Percentiles rank a stretch among this genome's conserved stretches.
Conservation (phyloP, 2,888 invertebrate species). For the Callyntrura sp. region DNA sequence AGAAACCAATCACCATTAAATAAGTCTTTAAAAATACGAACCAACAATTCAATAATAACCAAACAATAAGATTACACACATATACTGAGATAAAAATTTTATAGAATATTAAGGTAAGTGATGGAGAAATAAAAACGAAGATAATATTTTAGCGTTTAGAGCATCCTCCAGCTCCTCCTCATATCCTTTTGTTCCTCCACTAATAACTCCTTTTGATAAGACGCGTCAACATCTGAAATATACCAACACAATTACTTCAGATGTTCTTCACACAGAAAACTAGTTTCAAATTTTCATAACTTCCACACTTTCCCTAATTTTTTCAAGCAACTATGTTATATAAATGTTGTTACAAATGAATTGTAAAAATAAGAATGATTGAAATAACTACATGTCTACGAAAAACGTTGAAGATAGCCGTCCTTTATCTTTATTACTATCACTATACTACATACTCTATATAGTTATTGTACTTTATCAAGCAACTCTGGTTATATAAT, state of each 20-base stretch:
- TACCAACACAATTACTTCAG: too few relatives aligned
- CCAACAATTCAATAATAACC: constrained; percentile 20
- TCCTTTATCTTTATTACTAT: constrained; percentile 59
- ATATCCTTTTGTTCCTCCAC: too few relatives aligned
- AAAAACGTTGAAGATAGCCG: constrained; percentile 54
- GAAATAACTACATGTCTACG: background rate
- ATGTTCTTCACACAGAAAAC: background rate
- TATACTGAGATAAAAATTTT: background rate
- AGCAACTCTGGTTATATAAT: constrained; percentile 45
- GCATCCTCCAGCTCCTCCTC: too few relatives aligned
- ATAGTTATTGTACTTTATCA: background rate
- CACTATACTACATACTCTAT: background rate
- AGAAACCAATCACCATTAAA: constrained; percentile 25
- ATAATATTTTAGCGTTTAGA: too few relatives aligned
- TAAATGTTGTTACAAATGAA: background rate
- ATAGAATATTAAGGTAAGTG: too few relatives aligned
- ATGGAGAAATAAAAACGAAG: too few relatives aligned
- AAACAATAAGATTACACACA: constrained; percentile 18
- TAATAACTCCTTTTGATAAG: too few relatives aligned
- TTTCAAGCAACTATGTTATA: too few relatives aligned
- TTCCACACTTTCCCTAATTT: background rate
- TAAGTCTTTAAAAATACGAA: background rate
- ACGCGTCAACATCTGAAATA: too few relatives aligned
- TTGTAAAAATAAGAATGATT: background rate
- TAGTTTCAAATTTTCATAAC: too few relatives aligned